Conservation (phyloP, 2,888 invertebrate species). For the Mesopsocus fuscifrons region DNA sequence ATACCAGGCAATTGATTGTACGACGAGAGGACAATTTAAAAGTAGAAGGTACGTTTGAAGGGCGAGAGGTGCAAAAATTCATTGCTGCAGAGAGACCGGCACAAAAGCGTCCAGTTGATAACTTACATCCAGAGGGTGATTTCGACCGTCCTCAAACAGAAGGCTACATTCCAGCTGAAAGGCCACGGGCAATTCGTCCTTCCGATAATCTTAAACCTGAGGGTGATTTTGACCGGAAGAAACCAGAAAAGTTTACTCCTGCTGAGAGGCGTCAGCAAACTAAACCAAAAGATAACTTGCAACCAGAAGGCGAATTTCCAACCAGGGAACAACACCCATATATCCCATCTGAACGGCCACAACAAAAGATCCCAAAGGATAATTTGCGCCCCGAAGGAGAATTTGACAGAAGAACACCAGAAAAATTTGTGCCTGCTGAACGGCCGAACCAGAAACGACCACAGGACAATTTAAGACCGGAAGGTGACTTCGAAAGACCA, state of each 20-base stretch:
- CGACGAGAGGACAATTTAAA: slow-evolving; percentile 20
- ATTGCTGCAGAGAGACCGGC: slow-evolving; percentile 8
- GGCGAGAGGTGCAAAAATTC: slow-evolving; percentile 22
- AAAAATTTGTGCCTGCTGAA: slow-evolving; percentile 14
- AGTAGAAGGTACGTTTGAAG: slow-evolving; percentile 24
- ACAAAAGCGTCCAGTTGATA: slow-evolving; percentile 21
- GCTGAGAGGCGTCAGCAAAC: slow-evolving; percentile 25
- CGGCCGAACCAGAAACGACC: slow-evolving; percentile 12
- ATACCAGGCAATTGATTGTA: neutral
- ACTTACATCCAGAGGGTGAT: slow-evolving; percentile 31
- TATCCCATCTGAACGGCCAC: slow-evolving; percentile 4
- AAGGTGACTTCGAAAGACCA: slow-evolving; percentile 34
- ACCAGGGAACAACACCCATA: slow-evolving; percentile 12
- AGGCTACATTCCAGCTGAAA: slow-evolving; percentile 13
- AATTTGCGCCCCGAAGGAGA: slow-evolving; percentile 40
- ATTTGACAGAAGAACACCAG: slow-evolving; percentile 13
- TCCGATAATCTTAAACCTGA: slow-evolving; percentile 30
- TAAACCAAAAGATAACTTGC: slow-evolving; percentile 14
- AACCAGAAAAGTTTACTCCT: slow-evolving; percentile 23
- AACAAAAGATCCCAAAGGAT: slow-evolving; percentile 11
- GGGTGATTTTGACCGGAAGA: slow-evolving; percentile 25
- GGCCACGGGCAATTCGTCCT: slow-evolving; percentile 28
- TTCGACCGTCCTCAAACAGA: too few species aligned
- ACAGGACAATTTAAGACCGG: slow-evolving; percentile 31
- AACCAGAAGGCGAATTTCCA: slow-evolving; percentile 23